Conservation (phyloP, 2,888 invertebrate genomes). For the Erebia ligea region DNA sequence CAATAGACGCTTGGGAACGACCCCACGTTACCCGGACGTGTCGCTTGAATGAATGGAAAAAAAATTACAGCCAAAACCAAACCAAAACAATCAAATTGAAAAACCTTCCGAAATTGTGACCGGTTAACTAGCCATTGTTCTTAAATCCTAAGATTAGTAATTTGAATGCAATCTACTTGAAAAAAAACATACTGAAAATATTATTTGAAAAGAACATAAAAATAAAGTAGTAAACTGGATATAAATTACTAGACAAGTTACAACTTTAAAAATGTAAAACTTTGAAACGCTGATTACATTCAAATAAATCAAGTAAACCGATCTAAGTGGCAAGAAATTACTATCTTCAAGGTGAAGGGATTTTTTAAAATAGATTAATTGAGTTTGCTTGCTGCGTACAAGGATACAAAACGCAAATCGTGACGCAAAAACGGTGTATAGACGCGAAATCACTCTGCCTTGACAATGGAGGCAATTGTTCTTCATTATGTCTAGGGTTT, state of each 20-base stretch:
- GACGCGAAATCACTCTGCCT: conserved; percentile 8
- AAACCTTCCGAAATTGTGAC: not conserved
- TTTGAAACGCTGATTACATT: too few relatives aligned
- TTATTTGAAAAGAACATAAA: not conserved
- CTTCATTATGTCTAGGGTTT: not conserved
- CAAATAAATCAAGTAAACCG: not conserved
- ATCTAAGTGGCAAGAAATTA: conserved; percentile 11
- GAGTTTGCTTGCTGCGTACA: conserved; percentile 12
- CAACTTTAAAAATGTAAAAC: not conserved
- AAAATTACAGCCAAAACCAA: conserved; percentile 32
- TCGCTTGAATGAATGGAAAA: conserved; percentile 55
- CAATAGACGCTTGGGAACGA: conserved; percentile 32
- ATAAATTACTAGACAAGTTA: not conserved
- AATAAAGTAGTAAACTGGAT: not conserved
- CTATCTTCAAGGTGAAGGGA: conserved; percentile 15
- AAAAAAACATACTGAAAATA: not conserved
- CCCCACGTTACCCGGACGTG: conserved; percentile 53
- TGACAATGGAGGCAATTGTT: conserved; percentile 18
- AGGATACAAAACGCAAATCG: conserved; percentile 15
- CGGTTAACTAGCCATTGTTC: not conserved
- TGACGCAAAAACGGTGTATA: conserved; percentile 3
- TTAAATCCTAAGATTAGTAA: not conserved
- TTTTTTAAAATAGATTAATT: conserved; percentile 1
- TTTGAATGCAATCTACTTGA: too few relatives aligned
- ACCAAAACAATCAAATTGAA: not conserved